Conservation (phyloP, 37 sponge, comb jelly and placozoan genomes). For the Beroe forskalii region DNA sequence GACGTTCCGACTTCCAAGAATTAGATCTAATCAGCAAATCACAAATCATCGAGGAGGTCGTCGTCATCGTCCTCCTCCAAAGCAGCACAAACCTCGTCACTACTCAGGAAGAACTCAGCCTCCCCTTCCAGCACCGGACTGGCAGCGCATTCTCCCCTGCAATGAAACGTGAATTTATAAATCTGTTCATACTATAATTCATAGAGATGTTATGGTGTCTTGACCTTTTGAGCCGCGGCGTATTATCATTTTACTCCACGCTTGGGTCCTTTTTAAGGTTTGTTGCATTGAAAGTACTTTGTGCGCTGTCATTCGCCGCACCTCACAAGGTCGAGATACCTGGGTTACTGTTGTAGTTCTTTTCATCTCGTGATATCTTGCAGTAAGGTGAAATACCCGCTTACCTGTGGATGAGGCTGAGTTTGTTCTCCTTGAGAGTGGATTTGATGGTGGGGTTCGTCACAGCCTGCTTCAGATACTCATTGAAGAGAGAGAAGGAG, state of each 20-base stretch:
- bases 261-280: too few species aligned
- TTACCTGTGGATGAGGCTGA: slow-evolving; percentile 21
- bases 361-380: too few species aligned
- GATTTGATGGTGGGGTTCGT: background rate
- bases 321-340: too few species aligned
- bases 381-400: too few species aligned
- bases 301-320: too few species aligned
- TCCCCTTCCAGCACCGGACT: slow-evolving; percentile 1
- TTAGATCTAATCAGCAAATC: background rate
- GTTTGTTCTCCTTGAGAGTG: background rate
- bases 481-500: background rate
- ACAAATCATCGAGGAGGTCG: background rate
- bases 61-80: slow-evolving; percentile 46
- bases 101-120: slow-evolving; percentile 4
- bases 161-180: too few species aligned
- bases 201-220: too few species aligned
- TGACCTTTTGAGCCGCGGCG: too few species aligned
- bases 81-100: background rate
- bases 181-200: too few species aligned
- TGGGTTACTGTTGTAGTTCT: too few species aligned
- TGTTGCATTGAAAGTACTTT: too few species aligned
- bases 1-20: background rate
- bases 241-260: too few species aligned
- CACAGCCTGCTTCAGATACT: background rate
- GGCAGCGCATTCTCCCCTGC: background rate